Conservation (phyloP, 1,140 invertebrate genomes). For the Nautilus pompilius region DNA sequence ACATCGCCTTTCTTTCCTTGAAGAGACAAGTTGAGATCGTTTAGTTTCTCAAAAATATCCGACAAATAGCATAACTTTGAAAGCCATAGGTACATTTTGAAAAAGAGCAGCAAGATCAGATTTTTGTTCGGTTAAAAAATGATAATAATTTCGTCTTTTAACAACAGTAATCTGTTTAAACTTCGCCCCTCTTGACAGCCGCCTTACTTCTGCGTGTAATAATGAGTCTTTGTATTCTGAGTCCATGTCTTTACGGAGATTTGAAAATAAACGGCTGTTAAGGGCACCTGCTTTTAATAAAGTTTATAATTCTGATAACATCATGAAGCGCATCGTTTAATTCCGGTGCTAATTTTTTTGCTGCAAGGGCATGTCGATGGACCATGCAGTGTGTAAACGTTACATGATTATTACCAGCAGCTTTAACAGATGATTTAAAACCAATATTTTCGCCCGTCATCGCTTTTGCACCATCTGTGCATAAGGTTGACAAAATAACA, state of each 20-base stretch:
- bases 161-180: background rate
- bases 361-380: background rate
- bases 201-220: background rate
- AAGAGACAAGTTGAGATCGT: constrained; percentile 1
- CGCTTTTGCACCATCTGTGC: constrained; percentile 3
- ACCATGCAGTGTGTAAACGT: background rate
- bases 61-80: background rate
- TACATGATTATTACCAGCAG: background rate
- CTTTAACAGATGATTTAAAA: background rate
- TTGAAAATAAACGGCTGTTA: background rate
- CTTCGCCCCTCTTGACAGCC: background rate
- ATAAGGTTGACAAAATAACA: background rate
- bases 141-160: background rate
- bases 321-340: background rate
- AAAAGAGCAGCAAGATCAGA: constrained; percentile 2
- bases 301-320: background rate
- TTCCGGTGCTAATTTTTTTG: constrained; percentile 2
- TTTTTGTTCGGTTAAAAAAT: background rate
- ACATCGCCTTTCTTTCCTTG: background rate
- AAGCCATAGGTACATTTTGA: background rate
- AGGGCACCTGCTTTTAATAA: background rate
- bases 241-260: background rate
- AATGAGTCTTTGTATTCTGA: background rate
- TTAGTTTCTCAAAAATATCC: background rate
- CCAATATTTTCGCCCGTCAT: background rate